phyloP scores from a whole-genome alignment of 2,888 invertebrate species.

The Aporophyla lueneburgensis region DNA sequence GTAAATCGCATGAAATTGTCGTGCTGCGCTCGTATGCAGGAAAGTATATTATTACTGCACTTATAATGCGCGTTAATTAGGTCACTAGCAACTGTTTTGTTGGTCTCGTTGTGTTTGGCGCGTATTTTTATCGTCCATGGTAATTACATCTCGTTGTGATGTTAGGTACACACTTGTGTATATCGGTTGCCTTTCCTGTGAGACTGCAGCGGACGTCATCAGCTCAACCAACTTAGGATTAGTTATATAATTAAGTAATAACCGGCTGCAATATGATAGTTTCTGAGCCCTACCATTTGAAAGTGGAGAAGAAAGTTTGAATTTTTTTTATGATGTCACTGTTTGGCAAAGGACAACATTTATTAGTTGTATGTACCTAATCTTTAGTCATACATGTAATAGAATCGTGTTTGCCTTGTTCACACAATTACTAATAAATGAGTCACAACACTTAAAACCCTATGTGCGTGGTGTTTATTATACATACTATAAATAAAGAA shows the following conservation, averaged over 20 bases:
- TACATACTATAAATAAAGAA: background rate
- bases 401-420: constrained; percentile 27
- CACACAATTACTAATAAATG: constrained; percentile 50
- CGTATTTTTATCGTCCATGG: constrained; percentile 59
- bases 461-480: background rate
- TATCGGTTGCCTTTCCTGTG: constrained; percentile 15
- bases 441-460: constrained; percentile 28
- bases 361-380: constrained; percentile 1
- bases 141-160: constrained; percentile 33
- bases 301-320: constrained; percentile 30
- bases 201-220: constrained; percentile 42
- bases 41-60: constrained; percentile 86
- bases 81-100: constrained; percentile 84
- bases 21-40: constrained; percentile 75
- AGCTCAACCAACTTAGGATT: constrained; percentile 10
- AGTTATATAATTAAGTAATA: constrained; percentile 35
- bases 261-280: constrained; percentile 13
- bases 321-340: constrained; percentile 32
- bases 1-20: constrained; percentile 63
- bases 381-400: constrained; percentile 44
- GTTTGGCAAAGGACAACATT: constrained; percentile 22
- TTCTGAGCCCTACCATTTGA: constrained; percentile 10
- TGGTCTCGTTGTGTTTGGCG: constrained; percentile 70
- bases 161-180: background rate
- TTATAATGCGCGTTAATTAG: constrained; percentile 84